Evolutionary conservation across 2,888 invertebrate genomes (phyloP).

Genomic region (Meandrusa payeni): DNA sequence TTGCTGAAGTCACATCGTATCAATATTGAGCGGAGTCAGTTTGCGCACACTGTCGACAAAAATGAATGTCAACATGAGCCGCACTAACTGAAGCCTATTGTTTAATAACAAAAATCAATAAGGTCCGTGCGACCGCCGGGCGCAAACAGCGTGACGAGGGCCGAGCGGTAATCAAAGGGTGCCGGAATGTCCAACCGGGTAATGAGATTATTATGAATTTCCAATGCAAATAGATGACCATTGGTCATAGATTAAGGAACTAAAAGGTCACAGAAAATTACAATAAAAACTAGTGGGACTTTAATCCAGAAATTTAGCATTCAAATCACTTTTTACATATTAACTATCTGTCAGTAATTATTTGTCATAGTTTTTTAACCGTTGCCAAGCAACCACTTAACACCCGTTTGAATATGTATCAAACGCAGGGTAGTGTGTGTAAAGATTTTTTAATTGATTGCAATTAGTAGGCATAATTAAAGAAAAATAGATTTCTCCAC

Average conservation of each 20-base stretch:
- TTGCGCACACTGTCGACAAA: constrained; percentile 23
- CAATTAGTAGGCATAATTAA: too few relatives aligned
- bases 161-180: constrained; percentile 59
- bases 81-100: constrained; percentile 30
- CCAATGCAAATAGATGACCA: constrained; percentile 73
- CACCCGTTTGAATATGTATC: too few relatives aligned
- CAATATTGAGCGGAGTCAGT: constrained; percentile 8
- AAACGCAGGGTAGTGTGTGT: too few relatives aligned
- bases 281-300: too few relatives aligned
- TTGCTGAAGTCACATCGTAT: constrained; percentile 6
- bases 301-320: too few relatives aligned
- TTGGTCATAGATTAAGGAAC: constrained; percentile 39
- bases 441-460: too few relatives aligned
- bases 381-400: too few relatives aligned
- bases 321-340: too few relatives aligned
- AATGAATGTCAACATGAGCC: constrained; percentile 26
- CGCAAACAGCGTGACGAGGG: constrained; percentile 43
- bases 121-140: constrained; percentile 30
- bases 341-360: too few relatives aligned
- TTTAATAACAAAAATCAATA: constrained; percentile 41
- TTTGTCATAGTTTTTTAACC: too few relatives aligned
- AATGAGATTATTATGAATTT: constrained; percentile 71
- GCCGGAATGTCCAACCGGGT: constrained; percentile 43
- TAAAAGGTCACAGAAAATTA: background rate
- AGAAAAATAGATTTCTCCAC: too few relatives aligned